Evolutionary conservation across 2,113 vertebrate species (phyloP), one percentile per base, ranked within the genome.

Genomic region (Anas platyrhynchos): DNA sequence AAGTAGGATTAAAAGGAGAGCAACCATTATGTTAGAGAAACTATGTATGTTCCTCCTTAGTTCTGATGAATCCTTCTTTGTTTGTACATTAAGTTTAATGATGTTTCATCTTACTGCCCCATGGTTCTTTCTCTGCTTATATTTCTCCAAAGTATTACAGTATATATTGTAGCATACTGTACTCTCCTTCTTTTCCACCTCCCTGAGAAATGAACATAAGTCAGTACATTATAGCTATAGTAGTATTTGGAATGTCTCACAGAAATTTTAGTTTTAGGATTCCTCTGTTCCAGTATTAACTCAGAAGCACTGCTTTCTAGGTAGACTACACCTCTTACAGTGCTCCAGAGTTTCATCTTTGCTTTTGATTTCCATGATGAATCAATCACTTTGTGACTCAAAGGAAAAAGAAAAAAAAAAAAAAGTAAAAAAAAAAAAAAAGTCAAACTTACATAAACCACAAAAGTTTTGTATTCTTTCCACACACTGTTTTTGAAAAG

Each of bases 141-240:
- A 26, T 81, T 83, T 81, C 21, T 76, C 18, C 14, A 14, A 46
- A 43, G 8, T 34, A 63, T 63, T 63, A 25, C 4, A 58, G 4
- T 17, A 26, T 23, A 34, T 21, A 10, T 48, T 48, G 46, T 48
- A 48, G 20, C 46, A 48, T 22, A 48, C 46, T 48, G 46, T 48
- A 48, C 26, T 13, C 6, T 34, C 3, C 5, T 94, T 11, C 9
- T 83, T 11, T 17, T 86, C 13, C 3, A 3, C n/a, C 8, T 59
- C 11, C 10, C 38, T 46, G 16, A 46, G 43, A 82, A 82, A 59
- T 29, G 0, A 76, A n/a, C 11, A 36, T 36, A 76, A 9, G 23
- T 43, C 29, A 13, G 2, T 55, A 55, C 38, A 63, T 34, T 0
- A 2, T 44, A 7, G 3, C 56, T 79, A 14, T 22, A 5, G 3